Evolutionary conservation across 2,888 invertebrate species (phyloP).

Genomic region (Trissolcus japonicus): DNA sequence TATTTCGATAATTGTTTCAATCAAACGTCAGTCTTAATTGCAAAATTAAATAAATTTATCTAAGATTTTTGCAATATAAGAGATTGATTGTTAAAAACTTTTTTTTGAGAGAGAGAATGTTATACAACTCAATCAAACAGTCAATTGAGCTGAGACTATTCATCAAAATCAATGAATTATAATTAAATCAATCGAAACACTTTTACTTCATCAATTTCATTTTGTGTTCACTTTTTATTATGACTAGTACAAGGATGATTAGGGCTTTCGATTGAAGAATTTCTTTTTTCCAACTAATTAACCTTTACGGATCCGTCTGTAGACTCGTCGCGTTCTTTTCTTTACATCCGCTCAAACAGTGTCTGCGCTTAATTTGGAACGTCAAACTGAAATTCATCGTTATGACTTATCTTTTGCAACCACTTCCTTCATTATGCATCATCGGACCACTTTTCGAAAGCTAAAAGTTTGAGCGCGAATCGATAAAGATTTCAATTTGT

Average conservation of each 20-base stretch:
- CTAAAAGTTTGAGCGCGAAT: background rate
- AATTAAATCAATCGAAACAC: constrained; percentile 6
- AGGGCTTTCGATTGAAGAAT: constrained; percentile 23
- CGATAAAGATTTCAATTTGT: constrained; percentile 23
- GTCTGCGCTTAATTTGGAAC: no score
- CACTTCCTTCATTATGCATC: background rate
- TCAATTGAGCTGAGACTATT: background rate
- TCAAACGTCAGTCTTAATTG: no score
- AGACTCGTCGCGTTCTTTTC: constrained; percentile 17
- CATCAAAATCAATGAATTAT: constrained; percentile 11
- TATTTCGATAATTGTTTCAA: no score
- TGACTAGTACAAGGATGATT: constrained; percentile 18
- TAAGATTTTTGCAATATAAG: no score
- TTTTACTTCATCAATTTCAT: constrained; percentile 14
- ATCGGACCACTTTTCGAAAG: no score
- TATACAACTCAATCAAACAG: no score
- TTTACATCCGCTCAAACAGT: background rate
- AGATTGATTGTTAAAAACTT: no score
- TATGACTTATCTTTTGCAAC: constrained; percentile 5
- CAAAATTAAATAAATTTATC: no score
- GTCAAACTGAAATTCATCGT: constrained; percentile 6
- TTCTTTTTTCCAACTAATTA: constrained; percentile 30
- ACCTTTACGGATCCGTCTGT: constrained; percentile 27
- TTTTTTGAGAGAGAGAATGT: no score
- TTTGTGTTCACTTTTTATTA: constrained; percentile 6